A percentile compares a stretch with the other conserved stretches of the same genome.
Evolutionary conservation across 2,888 invertebrate species (phyloP).

Genomic region (Eucera pruinosa): DNA sequence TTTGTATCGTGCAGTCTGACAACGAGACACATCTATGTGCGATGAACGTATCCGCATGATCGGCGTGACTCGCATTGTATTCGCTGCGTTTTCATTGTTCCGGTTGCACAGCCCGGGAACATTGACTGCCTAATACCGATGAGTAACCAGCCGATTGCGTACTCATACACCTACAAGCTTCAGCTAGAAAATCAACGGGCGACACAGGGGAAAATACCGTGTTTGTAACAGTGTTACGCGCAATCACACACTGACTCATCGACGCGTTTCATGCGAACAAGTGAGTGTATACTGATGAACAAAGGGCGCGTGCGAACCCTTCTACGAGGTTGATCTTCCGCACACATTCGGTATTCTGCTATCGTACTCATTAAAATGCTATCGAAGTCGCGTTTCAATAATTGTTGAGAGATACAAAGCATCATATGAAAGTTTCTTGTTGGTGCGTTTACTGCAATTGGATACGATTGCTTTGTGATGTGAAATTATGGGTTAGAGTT

Average conservation of each 20-base stretch:
- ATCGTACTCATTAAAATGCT: conserved; percentile 34
- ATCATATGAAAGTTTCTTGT: not conserved
- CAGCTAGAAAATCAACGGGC: not conserved
- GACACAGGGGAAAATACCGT: not conserved
- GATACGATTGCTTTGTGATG: not conserved
- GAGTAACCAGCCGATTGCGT: conserved; percentile 12
- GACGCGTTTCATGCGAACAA: conserved; percentile 25
- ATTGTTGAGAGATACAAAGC: conserved; percentile 7
- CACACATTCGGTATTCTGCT: conserved; percentile 6
- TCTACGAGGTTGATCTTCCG: not conserved
- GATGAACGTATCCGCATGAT: conserved; percentile 54
- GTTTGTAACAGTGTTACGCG: conserved; percentile 11
- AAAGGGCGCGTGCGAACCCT: conserved; percentile 37
- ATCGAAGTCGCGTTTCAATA: conserved; percentile 31
- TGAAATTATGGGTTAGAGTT: not conserved
- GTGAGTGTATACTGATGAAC: conserved; percentile 20
- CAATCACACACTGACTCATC: conserved; percentile 49
- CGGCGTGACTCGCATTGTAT: conserved; percentile 68
- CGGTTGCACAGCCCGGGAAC: conserved; percentile 56
- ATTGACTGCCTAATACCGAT: conserved; percentile 42
- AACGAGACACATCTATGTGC: conserved; percentile 36
- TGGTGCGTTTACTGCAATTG: not conserved
- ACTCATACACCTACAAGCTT: not conserved
- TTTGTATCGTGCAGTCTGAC: conserved; percentile 19
- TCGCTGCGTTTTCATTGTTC: conserved; percentile 64